A percentile compares a stretch with the other conserved stretches of the same genome.
Conservation (phyloP, 2,888 invertebrate genomes). For the Synergus japonicus region DNA sequence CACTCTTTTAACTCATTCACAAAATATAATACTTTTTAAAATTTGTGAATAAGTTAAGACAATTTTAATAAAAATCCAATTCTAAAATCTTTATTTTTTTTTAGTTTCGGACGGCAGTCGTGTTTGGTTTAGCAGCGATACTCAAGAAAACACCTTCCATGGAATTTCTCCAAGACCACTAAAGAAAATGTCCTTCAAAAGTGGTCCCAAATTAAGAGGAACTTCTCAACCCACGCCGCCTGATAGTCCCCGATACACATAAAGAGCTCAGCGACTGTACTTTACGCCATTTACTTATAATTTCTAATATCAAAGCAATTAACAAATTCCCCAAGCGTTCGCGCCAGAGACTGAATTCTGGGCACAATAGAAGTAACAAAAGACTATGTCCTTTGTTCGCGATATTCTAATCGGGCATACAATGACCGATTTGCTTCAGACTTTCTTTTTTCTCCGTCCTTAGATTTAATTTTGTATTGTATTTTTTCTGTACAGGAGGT, state of each 20-base stretch:
- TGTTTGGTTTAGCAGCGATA: slow-evolving; percentile 79
- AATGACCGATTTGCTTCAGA: slow-evolving; percentile 63
- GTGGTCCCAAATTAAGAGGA: slow-evolving; percentile 77
- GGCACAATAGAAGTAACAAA: slow-evolving; percentile 4
- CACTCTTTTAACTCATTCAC: slow-evolving; percentile 11
- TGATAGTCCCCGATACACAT: slow-evolving; percentile 75
- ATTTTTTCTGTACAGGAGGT: slow-evolving; percentile 65
- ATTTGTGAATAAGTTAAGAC: slow-evolving; percentile 30
- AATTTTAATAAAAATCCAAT: neutral
- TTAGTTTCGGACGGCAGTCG: slow-evolving; percentile 76
- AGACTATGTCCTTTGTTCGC: slow-evolving; percentile 12
- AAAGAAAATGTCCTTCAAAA: slow-evolving; percentile 85
- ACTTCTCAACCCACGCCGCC: slow-evolving; percentile 73
- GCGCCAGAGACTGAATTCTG: neutral
- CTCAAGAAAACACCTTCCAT: slow-evolving; percentile 73
- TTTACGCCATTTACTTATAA: slow-evolving; percentile 21
- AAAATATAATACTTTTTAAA: neutral
- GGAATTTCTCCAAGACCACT: slow-evolving; percentile 84
- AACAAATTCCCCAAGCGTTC: slow-evolving; percentile 15
- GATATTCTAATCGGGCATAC: slow-evolving; percentile 49
- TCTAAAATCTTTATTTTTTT: slow-evolving; percentile 44
- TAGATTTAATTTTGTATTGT: slow-evolving; percentile 74
- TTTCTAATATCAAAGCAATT: neutral
- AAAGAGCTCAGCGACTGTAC: neutral
- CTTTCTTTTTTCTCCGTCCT: slow-evolving; percentile 76